These are phyloP conservation scores for Carollia perspicillata DNA, from an alignment of 2,113 vertebrate genomes.

Conservation along the genomic window DNA sequence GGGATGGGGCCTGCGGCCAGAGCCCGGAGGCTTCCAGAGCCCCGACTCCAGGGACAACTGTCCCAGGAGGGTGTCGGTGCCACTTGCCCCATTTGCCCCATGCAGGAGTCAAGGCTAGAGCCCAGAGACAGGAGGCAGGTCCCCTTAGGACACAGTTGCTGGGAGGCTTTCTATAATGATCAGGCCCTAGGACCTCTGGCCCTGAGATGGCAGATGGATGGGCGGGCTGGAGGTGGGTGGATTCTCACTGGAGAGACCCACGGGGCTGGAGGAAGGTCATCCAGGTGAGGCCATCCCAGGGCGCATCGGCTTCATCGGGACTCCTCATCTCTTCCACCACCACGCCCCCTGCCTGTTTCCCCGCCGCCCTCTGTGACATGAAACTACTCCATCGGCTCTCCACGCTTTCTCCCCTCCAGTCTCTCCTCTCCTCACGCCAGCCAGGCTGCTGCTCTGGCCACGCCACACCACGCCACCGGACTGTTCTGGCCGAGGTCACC, in stretches of 20 bases:
- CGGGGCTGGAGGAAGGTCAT: fast-evolving
- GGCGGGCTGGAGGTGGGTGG: not conserved
- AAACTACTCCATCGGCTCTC: fast-evolving
- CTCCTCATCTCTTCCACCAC: not conserved
- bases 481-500: fast-evolving
- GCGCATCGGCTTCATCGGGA: fast-evolving
- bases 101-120: not conserved
- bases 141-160: not conserved
- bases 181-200: fast-evolving
- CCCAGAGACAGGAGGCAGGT: not conserved
- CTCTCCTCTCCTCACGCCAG: not conserved
- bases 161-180: not conserved
- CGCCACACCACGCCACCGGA: fast-evolving
- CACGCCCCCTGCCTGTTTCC: fast-evolving
- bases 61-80: not conserved
- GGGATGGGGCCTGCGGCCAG: not conserved
- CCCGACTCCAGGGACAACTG: not conserved
- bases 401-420: fast-evolving
- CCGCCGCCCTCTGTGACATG: not conserved
- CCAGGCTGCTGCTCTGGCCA: fast-evolving
- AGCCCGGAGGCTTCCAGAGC: not conserved
- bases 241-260: fast-evolving
- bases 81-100: not conserved
- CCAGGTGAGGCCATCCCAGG: fast-evolving
- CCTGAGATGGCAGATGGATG: not conserved